phyloP scores from a whole-genome alignment of 2,797 vertebrate species.

The Chelon labrosus region DNA sequence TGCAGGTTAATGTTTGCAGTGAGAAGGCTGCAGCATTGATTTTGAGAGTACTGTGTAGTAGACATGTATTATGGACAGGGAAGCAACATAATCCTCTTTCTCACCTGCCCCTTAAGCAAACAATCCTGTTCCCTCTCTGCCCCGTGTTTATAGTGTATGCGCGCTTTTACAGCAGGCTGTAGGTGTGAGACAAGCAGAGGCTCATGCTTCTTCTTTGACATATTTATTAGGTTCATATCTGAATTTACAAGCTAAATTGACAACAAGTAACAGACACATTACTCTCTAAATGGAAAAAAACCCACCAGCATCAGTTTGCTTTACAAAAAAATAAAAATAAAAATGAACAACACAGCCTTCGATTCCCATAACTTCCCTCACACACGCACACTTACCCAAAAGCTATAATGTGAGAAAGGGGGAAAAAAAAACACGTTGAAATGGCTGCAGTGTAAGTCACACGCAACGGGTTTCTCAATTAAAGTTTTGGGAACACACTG shows the following conservation, averaged over 20 bases:
- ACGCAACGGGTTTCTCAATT: slow-evolving; percentile 33
- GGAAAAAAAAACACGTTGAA: slow-evolving; percentile 37
- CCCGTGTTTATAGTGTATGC: slow-evolving; percentile 34
- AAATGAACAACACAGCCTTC: slow-evolving; percentile 81
- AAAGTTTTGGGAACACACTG: slow-evolving; percentile 37
- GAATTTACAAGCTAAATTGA: slow-evolving; percentile 90
- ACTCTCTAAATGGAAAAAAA: slow-evolving; percentile 75
- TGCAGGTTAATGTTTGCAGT: slow-evolving; percentile 47
- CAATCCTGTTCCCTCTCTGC: slow-evolving; percentile 35
- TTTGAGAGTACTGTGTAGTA: slow-evolving; percentile 5
- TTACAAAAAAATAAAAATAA: slow-evolving; percentile 78
- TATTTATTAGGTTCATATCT: slow-evolving; percentile 88
- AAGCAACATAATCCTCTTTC: slow-evolving; percentile 54
- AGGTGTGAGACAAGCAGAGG: slow-evolving; percentile 38
- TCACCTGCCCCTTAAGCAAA: slow-evolving; percentile 70
- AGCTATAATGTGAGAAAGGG: slow-evolving; percentile 21
- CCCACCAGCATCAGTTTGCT: slow-evolving; percentile 87
- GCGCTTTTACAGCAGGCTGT: slow-evolving; percentile 20
- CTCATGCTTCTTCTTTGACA: slow-evolving; percentile 67
- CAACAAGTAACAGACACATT: slow-evolving; percentile 87
- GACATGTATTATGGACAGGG: neutral
- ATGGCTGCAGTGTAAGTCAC: slow-evolving; percentile 41
- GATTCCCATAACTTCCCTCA: slow-evolving; percentile 51
- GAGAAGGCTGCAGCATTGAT: slow-evolving; percentile 9
- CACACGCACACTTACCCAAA: slow-evolving; percentile 52